A percentile compares a stretch with the other conserved stretches of the same genome.
These are phyloP conservation scores for Epizoanthus stellaris DNA, from an alignment of 92 coral and sea anemone species.

Conservation along the genomic window DNA sequence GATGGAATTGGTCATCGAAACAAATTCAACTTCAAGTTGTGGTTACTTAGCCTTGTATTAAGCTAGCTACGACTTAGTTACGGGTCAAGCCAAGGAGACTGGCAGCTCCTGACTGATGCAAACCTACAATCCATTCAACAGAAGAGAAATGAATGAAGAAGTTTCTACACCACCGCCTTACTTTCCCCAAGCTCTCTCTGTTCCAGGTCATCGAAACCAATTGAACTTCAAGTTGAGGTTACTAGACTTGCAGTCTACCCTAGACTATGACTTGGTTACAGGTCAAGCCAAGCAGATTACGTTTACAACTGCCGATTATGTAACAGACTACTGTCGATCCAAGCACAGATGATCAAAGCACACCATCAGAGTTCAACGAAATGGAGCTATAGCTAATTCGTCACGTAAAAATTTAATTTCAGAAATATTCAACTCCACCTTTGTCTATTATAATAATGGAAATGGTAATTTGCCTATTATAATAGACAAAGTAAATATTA, in stretches of 20 bases:
- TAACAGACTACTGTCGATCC: too few relatives aligned
- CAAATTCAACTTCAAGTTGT: constrained; percentile 29
- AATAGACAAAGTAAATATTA: too few relatives aligned
- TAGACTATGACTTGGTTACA: constrained; percentile 4
- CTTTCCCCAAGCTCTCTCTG: too few relatives aligned
- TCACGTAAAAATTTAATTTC: too few relatives aligned
- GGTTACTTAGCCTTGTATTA: constrained; percentile 22
- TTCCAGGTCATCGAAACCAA: constrained; percentile 35
- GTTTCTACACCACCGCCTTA: constrained; percentile 13
- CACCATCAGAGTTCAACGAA: too few relatives aligned
- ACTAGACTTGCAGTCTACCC: constrained; percentile 37
- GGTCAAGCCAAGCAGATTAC: constrained; percentile 30
- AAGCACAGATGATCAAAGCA: too few relatives aligned
- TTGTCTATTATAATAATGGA: too few relatives aligned
- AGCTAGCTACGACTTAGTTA: constrained; percentile 19
- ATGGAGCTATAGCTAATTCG: too few relatives aligned
- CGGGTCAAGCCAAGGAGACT: constrained; percentile 25
- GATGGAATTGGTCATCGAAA: background rate
- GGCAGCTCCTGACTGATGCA: constrained; percentile 31
- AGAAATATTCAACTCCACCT: too few relatives aligned
- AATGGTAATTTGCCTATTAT: too few relatives aligned
- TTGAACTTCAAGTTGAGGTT: constrained; percentile 45
- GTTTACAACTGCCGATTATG: too few relatives aligned
- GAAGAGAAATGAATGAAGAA: constrained; percentile 43
- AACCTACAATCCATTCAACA: constrained; percentile 41